Evolutionary conservation across 1,140 invertebrate species (phyloP).

Genomic region (Triops cancriformis): DNA sequence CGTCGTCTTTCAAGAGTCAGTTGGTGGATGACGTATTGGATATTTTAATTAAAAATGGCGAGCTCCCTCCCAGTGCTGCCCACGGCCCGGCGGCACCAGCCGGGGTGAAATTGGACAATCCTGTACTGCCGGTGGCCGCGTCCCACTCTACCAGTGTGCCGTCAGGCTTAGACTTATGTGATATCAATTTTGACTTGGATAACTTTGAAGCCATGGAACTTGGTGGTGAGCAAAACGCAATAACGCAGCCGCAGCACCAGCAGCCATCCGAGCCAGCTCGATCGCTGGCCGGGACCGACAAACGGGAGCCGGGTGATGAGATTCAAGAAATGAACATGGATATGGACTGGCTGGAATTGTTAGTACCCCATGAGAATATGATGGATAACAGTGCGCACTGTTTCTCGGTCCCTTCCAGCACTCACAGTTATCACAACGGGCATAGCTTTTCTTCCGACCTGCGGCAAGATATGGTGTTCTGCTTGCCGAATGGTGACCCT

Average conservation of each 20-base stretch:
- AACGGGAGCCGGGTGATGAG: slow-evolving; percentile 33
- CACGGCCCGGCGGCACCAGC: slow-evolving; percentile 64
- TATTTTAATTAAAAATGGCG: slow-evolving; percentile 86
- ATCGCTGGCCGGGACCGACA: slow-evolving; percentile 26
- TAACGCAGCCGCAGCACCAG: not conserved
- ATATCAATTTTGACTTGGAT: slow-evolving; percentile 18
- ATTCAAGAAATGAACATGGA: slow-evolving; percentile 59
- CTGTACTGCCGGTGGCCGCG: slow-evolving; percentile 23
- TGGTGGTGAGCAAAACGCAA: slow-evolving; percentile 24
- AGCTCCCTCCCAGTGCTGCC: slow-evolving; percentile 77
- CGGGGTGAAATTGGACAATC: slow-evolving; percentile 37
- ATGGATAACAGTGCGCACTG: not conserved
- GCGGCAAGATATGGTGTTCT: not conserved
- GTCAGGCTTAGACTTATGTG: slow-evolving; percentile 32
- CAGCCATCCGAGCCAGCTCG: slow-evolving; percentile 15
- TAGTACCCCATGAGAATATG: slow-evolving; percentile 44
- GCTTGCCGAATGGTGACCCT: slow-evolving; percentile 45
- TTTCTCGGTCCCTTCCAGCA: slow-evolving; percentile 18
- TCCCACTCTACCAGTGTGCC: slow-evolving; percentile 40
- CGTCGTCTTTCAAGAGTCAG: slow-evolving; percentile 59
- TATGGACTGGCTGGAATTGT: slow-evolving; percentile 60
- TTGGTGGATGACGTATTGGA: slow-evolving; percentile 91
- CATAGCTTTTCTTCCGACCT: not conserved
- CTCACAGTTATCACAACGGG: not conserved
- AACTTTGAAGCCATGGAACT: slow-evolving; percentile 28